Percentiles rank a stretch among this genome's conserved stretches.
Conservation (phyloP, 2,888 invertebrate genomes). For the Nemurella pictetii region DNA sequence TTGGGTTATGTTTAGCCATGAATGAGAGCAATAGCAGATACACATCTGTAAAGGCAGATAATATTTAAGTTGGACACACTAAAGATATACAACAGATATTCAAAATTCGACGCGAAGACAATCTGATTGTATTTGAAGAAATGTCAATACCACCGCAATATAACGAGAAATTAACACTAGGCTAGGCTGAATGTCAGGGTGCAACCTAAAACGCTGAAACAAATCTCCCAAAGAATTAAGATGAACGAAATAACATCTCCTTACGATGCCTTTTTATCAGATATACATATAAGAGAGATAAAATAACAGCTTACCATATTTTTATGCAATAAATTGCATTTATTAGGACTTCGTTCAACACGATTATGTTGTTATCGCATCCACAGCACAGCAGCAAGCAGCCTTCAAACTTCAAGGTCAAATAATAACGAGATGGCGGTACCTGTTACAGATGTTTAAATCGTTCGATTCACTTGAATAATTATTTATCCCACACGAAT, state of each 20-base stretch:
- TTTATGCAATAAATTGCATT: background rate
- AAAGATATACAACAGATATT: too few species aligned
- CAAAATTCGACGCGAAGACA: too few species aligned
- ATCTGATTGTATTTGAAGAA: too few species aligned
- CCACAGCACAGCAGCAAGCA: background rate
- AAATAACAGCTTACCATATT: background rate
- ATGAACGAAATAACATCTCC: too few species aligned
- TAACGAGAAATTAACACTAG: too few species aligned
- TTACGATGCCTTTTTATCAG: background rate
- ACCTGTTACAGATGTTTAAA: background rate
- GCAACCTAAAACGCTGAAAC: background rate
- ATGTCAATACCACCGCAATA: too few species aligned
- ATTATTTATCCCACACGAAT: too few species aligned
- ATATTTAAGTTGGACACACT: background rate
- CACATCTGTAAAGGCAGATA: constrained; percentile 4
- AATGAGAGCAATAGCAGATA: constrained; percentile 13
- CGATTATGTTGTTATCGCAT: background rate
- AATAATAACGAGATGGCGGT: background rate
- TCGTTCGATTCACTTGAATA: too few species aligned
- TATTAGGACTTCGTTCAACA: background rate
- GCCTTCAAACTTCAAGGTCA: background rate
- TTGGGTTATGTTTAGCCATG: constrained; percentile 29
- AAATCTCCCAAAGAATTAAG: background rate
- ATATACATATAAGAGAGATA: background rate
- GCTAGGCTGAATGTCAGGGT: background rate